Evolutionary conservation across 92 coral and sea anemone species (phyloP).

Genomic region (Porites lobata): DNA sequence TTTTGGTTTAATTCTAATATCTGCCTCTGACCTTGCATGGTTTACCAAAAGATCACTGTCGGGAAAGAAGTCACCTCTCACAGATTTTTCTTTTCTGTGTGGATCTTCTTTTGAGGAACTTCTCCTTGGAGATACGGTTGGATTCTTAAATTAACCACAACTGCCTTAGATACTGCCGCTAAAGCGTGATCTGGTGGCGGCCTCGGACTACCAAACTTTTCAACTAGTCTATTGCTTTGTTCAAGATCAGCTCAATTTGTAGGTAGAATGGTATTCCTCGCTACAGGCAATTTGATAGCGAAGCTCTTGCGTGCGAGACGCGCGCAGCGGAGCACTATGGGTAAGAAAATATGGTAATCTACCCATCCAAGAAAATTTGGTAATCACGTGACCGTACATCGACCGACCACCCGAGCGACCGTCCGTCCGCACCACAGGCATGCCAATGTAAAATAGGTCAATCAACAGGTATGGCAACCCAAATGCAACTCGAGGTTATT

Average conservation of each 20-base stretch:
- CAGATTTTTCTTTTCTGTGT: background rate
- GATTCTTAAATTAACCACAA: background rate
- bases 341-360: too few relatives aligned
- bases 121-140: background rate
- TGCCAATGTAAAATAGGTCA: too few relatives aligned
- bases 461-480: too few relatives aligned
- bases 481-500: too few relatives aligned
- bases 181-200: background rate
- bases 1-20: background rate
- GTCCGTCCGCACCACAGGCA: too few relatives aligned
- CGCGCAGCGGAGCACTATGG: too few relatives aligned
- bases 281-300: too few relatives aligned
- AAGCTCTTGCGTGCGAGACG: too few relatives aligned
- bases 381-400: too few relatives aligned
- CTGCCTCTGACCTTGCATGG: background rate
- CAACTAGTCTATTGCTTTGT: background rate
- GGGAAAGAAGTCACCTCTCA: background rate
- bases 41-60: background rate
- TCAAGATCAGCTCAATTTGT: background rate
- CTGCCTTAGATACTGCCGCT: background rate
- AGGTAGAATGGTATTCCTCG: background rate
- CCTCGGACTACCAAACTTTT: background rate
- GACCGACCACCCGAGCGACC: too few relatives aligned
- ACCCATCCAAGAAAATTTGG: too few relatives aligned
- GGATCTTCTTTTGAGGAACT: background rate